phyloP scores from a whole-genome alignment of 2,888 invertebrate species.

The Volucella zonaria region DNA sequence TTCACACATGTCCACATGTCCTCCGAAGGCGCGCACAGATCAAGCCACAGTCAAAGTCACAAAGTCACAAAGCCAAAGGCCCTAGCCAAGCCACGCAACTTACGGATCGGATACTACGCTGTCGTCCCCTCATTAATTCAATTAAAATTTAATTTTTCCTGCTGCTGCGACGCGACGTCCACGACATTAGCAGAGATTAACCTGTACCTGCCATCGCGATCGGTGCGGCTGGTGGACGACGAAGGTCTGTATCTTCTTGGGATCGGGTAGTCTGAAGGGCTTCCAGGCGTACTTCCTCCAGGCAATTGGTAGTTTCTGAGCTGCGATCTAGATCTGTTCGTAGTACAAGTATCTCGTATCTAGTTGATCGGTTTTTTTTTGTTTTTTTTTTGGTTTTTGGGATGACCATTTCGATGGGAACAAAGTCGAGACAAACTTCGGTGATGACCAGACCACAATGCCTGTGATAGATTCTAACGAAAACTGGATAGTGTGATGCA shows the following conservation, averaged over 20 bases:
- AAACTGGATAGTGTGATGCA: constrained; percentile 72
- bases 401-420: neutral
- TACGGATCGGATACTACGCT: constrained; percentile 1
- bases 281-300: constrained; percentile 27
- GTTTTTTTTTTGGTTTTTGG: constrained; percentile 13
- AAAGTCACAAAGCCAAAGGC: neutral
- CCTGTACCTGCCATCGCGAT: constrained; percentile 50
- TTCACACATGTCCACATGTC: constrained; percentile 44
- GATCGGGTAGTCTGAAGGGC: constrained; percentile 56
- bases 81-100: no score
- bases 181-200: constrained; percentile 57
- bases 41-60: neutral
- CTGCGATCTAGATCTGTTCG: constrained; percentile 57
- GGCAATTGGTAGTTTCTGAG: constrained; percentile 35
- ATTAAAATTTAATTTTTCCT: constrained; percentile 65
- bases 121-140: constrained; percentile 65
- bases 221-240: neutral
- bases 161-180: constrained; percentile 37
- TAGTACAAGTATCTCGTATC: neutral
- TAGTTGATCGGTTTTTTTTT: neutral
- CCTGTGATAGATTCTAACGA: constrained; percentile 68
- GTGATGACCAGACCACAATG: constrained; percentile 49
- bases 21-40: neutral
- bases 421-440: neutral
- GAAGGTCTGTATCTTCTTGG: constrained; percentile 41